Conservation (phyloP, 2,113 vertebrate species). For the Montifringilla adamsi region DNA sequence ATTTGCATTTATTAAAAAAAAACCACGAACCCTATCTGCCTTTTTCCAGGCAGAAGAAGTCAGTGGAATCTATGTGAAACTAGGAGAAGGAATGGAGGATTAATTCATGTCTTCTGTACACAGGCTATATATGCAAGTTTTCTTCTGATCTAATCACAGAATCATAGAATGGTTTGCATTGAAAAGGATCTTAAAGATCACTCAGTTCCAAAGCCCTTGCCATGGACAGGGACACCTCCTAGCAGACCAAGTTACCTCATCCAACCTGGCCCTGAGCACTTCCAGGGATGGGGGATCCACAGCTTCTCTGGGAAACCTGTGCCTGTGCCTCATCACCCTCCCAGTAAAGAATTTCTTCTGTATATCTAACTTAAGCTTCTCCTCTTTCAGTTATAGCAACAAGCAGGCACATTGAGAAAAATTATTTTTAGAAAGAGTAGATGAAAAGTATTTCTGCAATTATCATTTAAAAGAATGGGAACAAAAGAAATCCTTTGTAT, state of each 20-base stretch:
- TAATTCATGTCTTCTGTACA: not conserved
- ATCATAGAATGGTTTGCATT: not conserved
- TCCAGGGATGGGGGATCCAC: not conserved
- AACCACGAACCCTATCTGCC: not conserved
- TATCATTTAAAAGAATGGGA: not conserved
- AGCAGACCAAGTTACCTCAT: not conserved
- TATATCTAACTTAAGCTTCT: not conserved
- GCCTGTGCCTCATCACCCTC: not conserved
- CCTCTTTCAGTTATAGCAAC: not conserved
- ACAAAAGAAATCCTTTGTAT: not conserved
- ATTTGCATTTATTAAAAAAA: not conserved
- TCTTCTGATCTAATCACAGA: not conserved
- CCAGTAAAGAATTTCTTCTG: not conserved
- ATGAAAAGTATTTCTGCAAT: not conserved
- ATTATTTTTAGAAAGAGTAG: not conserved
- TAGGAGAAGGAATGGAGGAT: not conserved
- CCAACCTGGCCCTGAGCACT: not conserved
- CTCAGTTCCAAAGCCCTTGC: not conserved
- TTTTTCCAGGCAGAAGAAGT: not conserved
- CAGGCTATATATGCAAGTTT: not conserved
- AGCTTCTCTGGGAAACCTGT: not conserved
- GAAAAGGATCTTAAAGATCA: not conserved
- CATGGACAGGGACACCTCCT: not conserved
- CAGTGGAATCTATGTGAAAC: not conserved
- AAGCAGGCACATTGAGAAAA: not conserved